Evolutionary conservation across 92 coral and sea anemone genomes (phyloP), one percentile per base, ranked within the genome.

Genomic region (Phenganax subtilis): DNA sequence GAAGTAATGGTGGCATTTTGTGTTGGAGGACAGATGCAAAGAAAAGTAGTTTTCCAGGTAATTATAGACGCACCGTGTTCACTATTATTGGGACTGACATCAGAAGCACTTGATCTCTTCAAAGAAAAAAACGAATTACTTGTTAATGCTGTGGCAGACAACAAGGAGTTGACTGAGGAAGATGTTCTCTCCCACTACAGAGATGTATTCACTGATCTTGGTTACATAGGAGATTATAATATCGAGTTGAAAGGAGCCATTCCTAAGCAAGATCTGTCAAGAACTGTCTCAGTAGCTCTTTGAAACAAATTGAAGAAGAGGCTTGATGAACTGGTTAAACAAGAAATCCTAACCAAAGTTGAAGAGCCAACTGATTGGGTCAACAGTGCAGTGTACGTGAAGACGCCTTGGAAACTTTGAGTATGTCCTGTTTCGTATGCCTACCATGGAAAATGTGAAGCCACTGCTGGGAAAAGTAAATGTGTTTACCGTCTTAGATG

Each of bases 371-470:
- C 52, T 0, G 51, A 25, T 29, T 69, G 74, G 74, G 52, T 69
- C 47, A 54, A 12, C 20, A 69, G 79, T 20, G 63, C 63, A 1
- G 63, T 74, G 10, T 72, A 72, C 51, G 77, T 72, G 58, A 72
- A 72, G 57, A 72, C 51, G 77, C 77, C 57, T 0, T 58, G 77
- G 28, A 72, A 72, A 7, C 58, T 51, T 47, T 58, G 77, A 47
- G 57, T 72, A 55, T 73, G 66, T 27, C 80, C 12, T 17, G 78
- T 53, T 73, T 71, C 89, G 71, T n/a, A 83, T 78, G 5, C 82
- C 87, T 2, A 76, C 81, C 6, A 73, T 84, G 67, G 88, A 85
- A 69, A 64, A 87, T 64, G 81, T 84, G 3, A 84, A 80, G 54
- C 54, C 83, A 11, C 80, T 70, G 62, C 77, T 80, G 17, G 75